Conservation (phyloP, 2,113 vertebrate species). For the Hyla sarda region DNA sequence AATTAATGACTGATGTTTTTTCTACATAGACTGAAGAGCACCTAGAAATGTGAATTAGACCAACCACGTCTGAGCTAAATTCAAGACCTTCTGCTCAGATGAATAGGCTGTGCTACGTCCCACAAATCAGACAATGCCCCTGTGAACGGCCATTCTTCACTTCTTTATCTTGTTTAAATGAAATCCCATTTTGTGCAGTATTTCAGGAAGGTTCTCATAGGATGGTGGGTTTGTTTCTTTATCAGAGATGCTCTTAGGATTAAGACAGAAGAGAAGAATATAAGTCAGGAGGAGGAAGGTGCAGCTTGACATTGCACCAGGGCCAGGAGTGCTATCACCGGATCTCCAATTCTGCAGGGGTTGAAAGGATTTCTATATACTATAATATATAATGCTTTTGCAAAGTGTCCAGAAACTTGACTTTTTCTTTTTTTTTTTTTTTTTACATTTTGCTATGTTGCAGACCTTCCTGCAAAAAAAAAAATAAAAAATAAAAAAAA, state of each 20-base stretch:
- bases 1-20: not conserved
- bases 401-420: too few species aligned
- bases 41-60: not conserved
- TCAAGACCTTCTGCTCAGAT: conserved; percentile 5
- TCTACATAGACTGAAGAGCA: not conserved
- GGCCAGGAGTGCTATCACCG: too few species aligned
- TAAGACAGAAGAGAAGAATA: too few species aligned
- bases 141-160: not conserved
- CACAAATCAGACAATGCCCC: not conserved
- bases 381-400: too few species aligned
- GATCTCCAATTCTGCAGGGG: too few species aligned
- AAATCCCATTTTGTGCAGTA: not conserved
- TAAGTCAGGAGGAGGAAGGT: too few species aligned
- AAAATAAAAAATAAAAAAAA: too few species aligned
- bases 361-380: too few species aligned
- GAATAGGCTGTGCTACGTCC: not conserved
- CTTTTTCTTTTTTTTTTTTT: too few species aligned
- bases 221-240: not conserved
- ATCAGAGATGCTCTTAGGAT: not conserved
- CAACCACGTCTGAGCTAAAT: not conserved
- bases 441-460: too few species aligned
- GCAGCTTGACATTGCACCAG: too few species aligned
- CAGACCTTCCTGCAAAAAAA: too few species aligned
- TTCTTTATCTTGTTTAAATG: not conserved
- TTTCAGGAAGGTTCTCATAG: not conserved